These are phyloP conservation scores for Scytalopus superciliaris DNA, from an alignment of 2,113 vertebrate species.

Conservation along the genomic window DNA sequence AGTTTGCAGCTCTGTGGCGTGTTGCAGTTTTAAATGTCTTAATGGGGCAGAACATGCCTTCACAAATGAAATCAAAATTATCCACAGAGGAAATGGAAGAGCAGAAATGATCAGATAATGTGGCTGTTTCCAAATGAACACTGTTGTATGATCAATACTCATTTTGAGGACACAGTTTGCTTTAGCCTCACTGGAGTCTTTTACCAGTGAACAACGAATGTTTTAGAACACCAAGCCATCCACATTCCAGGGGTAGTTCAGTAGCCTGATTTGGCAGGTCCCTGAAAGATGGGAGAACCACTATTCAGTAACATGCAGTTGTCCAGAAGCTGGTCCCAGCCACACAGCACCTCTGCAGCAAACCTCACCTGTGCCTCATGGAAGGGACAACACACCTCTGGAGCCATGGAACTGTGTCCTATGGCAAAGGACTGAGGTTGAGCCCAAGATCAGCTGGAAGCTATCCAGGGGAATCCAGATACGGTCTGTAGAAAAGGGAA, in stretches of 20 bases:
- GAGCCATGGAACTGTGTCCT: fast-evolving
- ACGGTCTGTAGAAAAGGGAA: not conserved
- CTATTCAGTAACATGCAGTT: not conserved
- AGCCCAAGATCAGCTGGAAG: not conserved
- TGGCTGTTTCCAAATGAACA: not conserved
- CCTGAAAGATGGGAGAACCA: not conserved
- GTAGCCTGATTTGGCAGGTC: not conserved
- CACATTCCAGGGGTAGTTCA: fast-evolving
- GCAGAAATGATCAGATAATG: not conserved
- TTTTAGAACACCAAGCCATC: not conserved
- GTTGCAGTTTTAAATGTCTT: not conserved
- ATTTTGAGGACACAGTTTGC: not conserved
- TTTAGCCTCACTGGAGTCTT: not conserved
- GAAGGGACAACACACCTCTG: not conserved
- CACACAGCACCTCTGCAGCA: not conserved
- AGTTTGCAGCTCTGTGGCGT: not conserved
- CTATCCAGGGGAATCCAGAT: fast-evolving
- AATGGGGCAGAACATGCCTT: not conserved
- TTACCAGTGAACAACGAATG: not conserved
- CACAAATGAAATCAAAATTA: not conserved
- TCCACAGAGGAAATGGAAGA: not conserved
- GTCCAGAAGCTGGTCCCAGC: not conserved
- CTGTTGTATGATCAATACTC: not conserved
- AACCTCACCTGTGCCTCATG: fast-evolving
- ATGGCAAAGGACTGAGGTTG: fast-evolving